phyloP scores from a whole-genome alignment of 2,797 vertebrate genomes.

The Sorex maritimensis region DNA sequence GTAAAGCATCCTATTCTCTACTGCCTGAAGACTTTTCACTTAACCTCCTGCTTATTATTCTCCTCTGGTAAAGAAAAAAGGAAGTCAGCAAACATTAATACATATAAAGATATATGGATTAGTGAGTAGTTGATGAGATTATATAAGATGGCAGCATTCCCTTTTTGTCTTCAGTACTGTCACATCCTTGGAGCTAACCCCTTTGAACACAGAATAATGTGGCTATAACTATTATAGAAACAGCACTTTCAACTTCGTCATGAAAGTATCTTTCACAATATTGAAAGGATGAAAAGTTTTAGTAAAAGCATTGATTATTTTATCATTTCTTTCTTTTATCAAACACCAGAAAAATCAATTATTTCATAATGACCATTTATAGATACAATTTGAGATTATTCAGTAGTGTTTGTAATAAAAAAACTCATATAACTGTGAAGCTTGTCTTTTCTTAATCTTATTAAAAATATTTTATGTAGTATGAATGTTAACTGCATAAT shows the following conservation, averaged over 20 bases:
- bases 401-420: not conserved
- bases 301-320: constrained; percentile 33
- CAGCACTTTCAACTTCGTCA: not conserved
- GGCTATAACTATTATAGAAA: constrained; percentile 2
- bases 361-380: constrained; percentile 8
- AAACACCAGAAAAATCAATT: constrained; percentile 6
- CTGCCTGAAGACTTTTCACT: not conserved
- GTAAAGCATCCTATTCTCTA: constrained; percentile 32
- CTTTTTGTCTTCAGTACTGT: not conserved
- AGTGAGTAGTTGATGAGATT: not conserved
- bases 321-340: not conserved
- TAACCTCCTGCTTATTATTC: not conserved
- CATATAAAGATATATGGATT: not conserved
- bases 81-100: not conserved
- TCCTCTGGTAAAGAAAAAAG: not conserved
- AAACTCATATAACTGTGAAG: not conserved
- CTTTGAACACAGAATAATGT: not conserved
- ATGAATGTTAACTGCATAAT: not conserved
- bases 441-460: not conserved
- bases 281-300: not conserved
- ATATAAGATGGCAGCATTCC: not conserved
- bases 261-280: not conserved
- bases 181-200: not conserved
- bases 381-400: not conserved
- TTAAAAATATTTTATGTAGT: constrained; percentile 21